These are phyloP conservation scores for Acridotheres tristis DNA, from an alignment of 2,797 vertebrate species.

Conservation along the genomic window DNA sequence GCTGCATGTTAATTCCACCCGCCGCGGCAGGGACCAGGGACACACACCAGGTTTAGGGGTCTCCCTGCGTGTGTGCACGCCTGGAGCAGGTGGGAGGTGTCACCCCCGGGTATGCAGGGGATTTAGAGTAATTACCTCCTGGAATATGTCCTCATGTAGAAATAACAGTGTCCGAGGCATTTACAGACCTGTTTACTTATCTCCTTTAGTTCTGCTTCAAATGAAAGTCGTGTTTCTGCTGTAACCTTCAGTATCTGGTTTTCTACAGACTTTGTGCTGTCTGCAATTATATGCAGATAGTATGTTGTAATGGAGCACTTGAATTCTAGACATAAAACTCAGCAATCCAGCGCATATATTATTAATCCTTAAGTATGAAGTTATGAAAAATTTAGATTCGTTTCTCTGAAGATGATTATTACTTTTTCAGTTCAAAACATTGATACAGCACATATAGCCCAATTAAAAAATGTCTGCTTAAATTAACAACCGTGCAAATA, in stretches of 20 bases:
- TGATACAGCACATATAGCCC: not conserved
- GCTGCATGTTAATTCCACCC: constrained; percentile 86
- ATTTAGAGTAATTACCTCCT: constrained; percentile 38
- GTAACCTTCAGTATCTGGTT: not conserved
- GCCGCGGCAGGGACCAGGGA: constrained; percentile 61
- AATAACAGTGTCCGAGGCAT: not conserved
- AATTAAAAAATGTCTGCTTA: not conserved
- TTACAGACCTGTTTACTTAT: not conserved
- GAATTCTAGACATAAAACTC: constrained; percentile 15
- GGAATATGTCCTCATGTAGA: constrained; percentile 2
- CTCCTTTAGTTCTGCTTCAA: not conserved
- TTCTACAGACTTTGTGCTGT: not conserved
- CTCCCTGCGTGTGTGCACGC: not conserved
- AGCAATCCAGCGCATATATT: constrained; percentile 2
- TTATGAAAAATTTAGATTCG: constrained; percentile 48
- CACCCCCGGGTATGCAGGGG: not conserved
- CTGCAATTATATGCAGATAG: not conserved
- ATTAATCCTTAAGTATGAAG: constrained; percentile 51
- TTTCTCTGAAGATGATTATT: constrained; percentile 28
- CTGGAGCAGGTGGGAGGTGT: not conserved
- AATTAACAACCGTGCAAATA: not conserved
- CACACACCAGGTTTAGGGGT: constrained; percentile 52
- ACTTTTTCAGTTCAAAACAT: constrained; percentile 26
- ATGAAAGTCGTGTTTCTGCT: not conserved
- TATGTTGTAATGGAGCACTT: not conserved